Evolutionary conservation across 2,888 invertebrate species (phyloP), one percentile per base, ranked within the genome.

Genomic region (Amblyjoppa proteus): DNA sequence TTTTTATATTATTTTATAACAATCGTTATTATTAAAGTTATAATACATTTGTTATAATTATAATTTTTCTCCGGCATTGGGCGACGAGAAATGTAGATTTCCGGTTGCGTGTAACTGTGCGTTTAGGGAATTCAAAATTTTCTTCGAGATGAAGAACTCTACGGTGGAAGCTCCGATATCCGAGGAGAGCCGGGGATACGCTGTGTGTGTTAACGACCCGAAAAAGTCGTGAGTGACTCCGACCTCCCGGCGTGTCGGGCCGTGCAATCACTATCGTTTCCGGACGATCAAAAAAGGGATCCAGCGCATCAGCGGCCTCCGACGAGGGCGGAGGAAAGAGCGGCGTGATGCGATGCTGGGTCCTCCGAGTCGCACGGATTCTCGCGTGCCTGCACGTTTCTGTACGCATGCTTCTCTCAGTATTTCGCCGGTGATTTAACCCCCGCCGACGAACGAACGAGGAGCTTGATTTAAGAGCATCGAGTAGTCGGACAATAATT

Each of bases 251-350:
- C 51, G 75, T 66, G 85, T 56, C 75, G 31, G 75, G 45, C 75
- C 74, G 34, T 58, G 79, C 74, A 80, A 81, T 80, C 80, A 66
- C 71, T 76, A 85, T 76, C 85, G 80, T 83, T 81, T 80, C 85
- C 80, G 85, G 83, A 74, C 56, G 79, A 85, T 83, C 76, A 83
- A 73, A 83, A 78, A 78, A 58, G 49, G 31, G 74, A 84, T 80
- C 83, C 45, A 78, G 56, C 77, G 45, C 51, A 84, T 80, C 70
- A 45, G 28, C 20, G 45, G 56, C 13, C 70, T 34, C 51, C n/a
- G 53, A 34, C 31, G 34, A 20, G 78, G 41, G 56, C 77, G 28
- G n/a, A 68, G 68, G 56, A n/a, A 41, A 28, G 31, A 53, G 34
- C 34, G 20, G 56, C 73, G 11, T n/a, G 28, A 5, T 25, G 64